Evolutionary conservation across 2,113 vertebrate species (phyloP), one percentile per base, ranked within the genome.

Genomic region (Gopherus evgoodei): DNA sequence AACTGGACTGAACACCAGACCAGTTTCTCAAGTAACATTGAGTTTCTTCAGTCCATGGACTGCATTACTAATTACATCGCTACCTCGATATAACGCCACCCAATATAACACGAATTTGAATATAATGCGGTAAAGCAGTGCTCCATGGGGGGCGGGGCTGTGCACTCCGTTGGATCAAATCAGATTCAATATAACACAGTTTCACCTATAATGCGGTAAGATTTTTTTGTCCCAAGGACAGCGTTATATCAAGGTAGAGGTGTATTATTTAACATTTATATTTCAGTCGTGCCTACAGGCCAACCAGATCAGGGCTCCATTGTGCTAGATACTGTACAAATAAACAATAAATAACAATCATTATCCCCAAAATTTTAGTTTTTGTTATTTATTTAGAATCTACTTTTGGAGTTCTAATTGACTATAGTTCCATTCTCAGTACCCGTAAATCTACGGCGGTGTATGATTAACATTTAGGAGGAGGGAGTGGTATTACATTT

Each of bases 291-390:
- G 29, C 38, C 90, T 91, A 0, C 84, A 91, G 90, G 84, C 57
- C 81, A 87, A 69, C 87, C 17, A 87, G 31, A 25, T 50, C 49
- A 1, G 2, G 2, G 49, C 54, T 53, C 38, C 38, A 69, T 16
- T 65, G 87, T 83, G 10, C 44, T n/a, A 83, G 80, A 80, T 65
- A 65, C 31, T 31, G 31, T 65, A 65, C 62, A 81, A 22, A 62
- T 19, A 54, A 80, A 53, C n/a, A 59, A 52, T 31, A 89, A 91
- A 79, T 47, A n/a, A 81, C 65, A 91, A 27, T 69, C 13, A 6
- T 86, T 0, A 1, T 0, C 0, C 0, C 3, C 11, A 59, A 65
- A 53, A 83, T 27, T 27, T 1, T 0, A 12, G 25, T 44, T 65
- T 49, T 56, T 79, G 17, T 81, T 83, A 81, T 38, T 83, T 78